Evolutionary conservation across 2,113 vertebrate species (phyloP).

Genomic region (Chloebia gouldiae): DNA sequence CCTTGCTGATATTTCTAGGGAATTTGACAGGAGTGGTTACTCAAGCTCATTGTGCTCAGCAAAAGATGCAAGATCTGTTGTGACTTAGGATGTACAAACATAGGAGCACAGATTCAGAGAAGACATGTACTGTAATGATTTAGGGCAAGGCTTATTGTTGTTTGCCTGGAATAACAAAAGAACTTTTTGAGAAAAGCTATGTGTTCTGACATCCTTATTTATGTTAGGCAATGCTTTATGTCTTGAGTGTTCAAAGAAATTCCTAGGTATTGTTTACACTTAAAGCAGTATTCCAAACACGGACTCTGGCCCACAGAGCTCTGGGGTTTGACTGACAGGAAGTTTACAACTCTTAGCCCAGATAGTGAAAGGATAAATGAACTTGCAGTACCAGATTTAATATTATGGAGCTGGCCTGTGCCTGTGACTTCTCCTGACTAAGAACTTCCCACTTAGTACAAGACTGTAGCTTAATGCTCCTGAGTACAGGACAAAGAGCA

Average conservation of each 20-base stretch:
- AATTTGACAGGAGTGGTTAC: background rate
- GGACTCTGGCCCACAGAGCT: background rate
- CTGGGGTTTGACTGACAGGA: background rate
- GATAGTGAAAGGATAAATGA: background rate
- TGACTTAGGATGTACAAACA: background rate
- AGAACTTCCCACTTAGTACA: background rate
- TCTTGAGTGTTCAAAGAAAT: background rate
- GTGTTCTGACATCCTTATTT: background rate
- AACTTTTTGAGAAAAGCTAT: background rate
- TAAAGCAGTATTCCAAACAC: background rate
- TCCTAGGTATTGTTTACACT: background rate
- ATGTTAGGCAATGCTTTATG: background rate
- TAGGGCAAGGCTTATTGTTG: background rate
- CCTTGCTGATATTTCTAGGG: background rate
- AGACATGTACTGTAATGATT: background rate
- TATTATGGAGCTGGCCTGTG: background rate
- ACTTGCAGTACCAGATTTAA: background rate
- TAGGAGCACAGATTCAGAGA: background rate
- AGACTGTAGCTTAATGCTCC: background rate
- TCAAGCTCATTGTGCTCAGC: background rate
- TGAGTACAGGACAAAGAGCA: rapidly evolving
- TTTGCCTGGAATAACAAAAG: background rate
- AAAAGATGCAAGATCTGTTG: background rate
- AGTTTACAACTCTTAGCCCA: background rate
- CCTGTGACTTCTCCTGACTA: background rate